Evolutionary conservation across 2,888 invertebrate species (phyloP).

Genomic region (Toxonevra muliebris): DNA sequence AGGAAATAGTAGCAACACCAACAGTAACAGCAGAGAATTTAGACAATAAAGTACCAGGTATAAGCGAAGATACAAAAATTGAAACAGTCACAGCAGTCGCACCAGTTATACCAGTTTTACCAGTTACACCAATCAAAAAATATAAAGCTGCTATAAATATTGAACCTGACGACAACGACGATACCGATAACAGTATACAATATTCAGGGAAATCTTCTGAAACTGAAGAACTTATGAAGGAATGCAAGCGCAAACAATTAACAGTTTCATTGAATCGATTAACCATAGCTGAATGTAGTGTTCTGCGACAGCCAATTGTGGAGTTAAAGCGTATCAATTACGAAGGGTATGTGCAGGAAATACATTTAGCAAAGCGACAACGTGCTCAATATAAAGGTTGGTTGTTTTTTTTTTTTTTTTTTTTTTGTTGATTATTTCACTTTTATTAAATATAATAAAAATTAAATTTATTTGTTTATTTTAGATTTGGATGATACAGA

Average conservation of each 20-base stretch:
- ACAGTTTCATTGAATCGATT: slow-evolving; percentile 28
- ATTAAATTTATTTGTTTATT: background rate
- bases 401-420: too few species aligned
- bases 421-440: too few species aligned
- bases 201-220: slow-evolving; percentile 10
- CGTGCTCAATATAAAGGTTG: slow-evolving; percentile 30
- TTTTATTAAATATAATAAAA: too few species aligned
- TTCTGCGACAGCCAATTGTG: slow-evolving; percentile 41
- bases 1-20: too few species aligned
- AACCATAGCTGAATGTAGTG: slow-evolving; percentile 32
- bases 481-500: slow-evolving; percentile 35
- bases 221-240: slow-evolving; percentile 8
- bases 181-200: background rate
- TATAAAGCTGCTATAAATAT: too few species aligned
- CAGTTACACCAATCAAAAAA: too few species aligned
- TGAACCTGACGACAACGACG: background rate
- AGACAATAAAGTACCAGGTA: too few species aligned
- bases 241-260: slow-evolving; percentile 20
- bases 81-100: too few species aligned
- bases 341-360: slow-evolving; percentile 14
- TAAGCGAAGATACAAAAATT: too few species aligned
- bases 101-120: too few species aligned
- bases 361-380: slow-evolving; percentile 25
- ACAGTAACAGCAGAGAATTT: too few species aligned
- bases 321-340: slow-evolving; percentile 34